Percentiles rank a stretch among this genome's conserved stretches.
Conservation (phyloP, 1,140 invertebrate genomes). For the Lordiphosa collinella region DNA sequence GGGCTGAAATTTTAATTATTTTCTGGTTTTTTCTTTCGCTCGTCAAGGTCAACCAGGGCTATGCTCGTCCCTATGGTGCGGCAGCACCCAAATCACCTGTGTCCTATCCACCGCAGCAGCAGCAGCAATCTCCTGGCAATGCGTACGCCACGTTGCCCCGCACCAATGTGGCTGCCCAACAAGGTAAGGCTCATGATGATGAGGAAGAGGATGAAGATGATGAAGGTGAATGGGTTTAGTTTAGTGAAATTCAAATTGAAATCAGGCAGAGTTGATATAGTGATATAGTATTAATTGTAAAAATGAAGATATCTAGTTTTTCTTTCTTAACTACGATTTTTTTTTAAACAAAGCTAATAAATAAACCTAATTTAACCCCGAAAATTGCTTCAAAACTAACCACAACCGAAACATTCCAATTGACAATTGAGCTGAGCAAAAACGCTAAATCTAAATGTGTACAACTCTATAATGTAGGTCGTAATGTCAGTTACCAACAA, state of each 20-base stretch:
- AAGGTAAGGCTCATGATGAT: conserved; percentile 77
- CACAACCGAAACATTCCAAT: too few relatives aligned
- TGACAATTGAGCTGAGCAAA: not conserved
- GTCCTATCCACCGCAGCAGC: conserved; percentile 68
- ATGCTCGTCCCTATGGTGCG: conserved; percentile 70
- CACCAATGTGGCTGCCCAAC: conserved; percentile 67
- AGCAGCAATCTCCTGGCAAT: conserved; percentile 40
- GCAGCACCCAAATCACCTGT: conserved; percentile 75
- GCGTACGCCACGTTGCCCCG: conserved; percentile 75
- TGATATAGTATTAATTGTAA: not conserved
- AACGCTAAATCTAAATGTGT: not conserved
- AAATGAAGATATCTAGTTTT: not conserved
- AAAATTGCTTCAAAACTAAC: too few relatives aligned
- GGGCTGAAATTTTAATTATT: too few relatives aligned
- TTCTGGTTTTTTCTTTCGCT: not conserved
- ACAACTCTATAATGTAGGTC: conserved; percentile 44
- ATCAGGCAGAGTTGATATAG: too few relatives aligned
- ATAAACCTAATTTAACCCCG: too few relatives aligned
- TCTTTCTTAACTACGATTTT: too few relatives aligned
- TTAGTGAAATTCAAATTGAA: not conserved
- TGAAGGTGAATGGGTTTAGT: conserved; percentile 72
- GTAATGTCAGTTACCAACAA: conserved; percentile 63
- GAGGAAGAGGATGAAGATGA: conserved; percentile 55
- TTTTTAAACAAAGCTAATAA: too few relatives aligned
- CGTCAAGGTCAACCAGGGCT: conserved; percentile 71